These are phyloP conservation scores for Drosophila navojoa DNA, from an alignment of 1,140 invertebrate species.

Conservation along the genomic window DNA sequence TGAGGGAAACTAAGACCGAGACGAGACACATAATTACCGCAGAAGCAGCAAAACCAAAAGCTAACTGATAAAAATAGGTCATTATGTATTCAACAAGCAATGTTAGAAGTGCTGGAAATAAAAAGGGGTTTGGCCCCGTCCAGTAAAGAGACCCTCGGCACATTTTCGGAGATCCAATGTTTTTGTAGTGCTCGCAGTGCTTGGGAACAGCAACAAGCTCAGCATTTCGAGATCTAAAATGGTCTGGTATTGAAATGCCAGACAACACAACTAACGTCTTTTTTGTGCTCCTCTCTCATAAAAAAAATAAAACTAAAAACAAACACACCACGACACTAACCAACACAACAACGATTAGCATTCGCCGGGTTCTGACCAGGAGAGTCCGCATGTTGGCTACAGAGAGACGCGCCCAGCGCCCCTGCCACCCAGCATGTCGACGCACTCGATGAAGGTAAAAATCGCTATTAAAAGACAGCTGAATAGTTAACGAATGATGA, in stretches of 20 bases:
- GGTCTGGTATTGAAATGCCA: slow-evolving; percentile 1
- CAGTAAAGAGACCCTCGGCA: background rate
- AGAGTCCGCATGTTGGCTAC: slow-evolving; percentile 71
- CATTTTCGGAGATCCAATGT: background rate
- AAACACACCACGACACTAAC: slow-evolving; percentile 48
- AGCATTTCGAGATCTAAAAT: slow-evolving; percentile 12
- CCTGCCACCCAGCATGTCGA: slow-evolving; percentile 81
- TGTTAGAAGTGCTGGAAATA: background rate
- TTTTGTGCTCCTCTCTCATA: slow-evolving; percentile 34
- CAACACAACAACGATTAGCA: slow-evolving; percentile 55
- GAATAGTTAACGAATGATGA: background rate
- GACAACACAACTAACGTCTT: slow-evolving; percentile 41
- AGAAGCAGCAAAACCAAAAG: slow-evolving; percentile 47
- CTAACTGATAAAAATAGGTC: slow-evolving; percentile 52
- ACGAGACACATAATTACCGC: slow-evolving; percentile 49
- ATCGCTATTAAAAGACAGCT: background rate
- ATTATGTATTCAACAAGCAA: slow-evolving; percentile 52
- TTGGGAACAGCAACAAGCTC: slow-evolving; percentile 9
- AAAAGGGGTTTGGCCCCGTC: slow-evolving; percentile 23
- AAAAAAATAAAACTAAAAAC: slow-evolving; percentile 11
- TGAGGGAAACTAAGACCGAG: slow-evolving; percentile 29
- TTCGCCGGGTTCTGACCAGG: slow-evolving; percentile 83
- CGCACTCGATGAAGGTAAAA: slow-evolving; percentile 84
- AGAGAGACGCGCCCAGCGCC: slow-evolving; percentile 69
- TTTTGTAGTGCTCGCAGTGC: background rate